Conservation (phyloP, 2,888 invertebrate genomes). For the Notocelia uddmanniana region DNA sequence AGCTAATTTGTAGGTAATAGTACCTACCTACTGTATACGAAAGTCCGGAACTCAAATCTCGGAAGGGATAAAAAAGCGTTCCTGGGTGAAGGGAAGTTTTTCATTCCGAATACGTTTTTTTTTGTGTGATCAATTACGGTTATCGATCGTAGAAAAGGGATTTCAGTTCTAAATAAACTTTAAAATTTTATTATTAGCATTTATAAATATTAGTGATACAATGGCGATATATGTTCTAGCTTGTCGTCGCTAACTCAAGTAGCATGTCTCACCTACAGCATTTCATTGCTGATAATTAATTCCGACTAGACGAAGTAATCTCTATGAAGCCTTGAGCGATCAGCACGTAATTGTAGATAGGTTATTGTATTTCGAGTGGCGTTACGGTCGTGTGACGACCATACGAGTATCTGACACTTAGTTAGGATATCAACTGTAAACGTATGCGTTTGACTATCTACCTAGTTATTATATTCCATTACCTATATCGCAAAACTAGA, state of each 20-base stretch:
- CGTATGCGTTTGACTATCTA: neutral
- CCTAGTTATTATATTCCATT: neutral
- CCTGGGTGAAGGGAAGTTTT: too few species aligned
- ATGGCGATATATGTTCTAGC: too few species aligned
- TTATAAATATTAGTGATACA: too few species aligned
- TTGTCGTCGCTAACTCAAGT: neutral
- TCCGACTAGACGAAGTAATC: slow-evolving; percentile 13
- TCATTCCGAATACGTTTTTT: too few species aligned
- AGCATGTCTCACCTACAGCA: slow-evolving; percentile 7
- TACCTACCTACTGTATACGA: too few species aligned
- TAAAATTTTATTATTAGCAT: too few species aligned
- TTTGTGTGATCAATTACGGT: too few species aligned
- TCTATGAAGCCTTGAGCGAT: slow-evolving; percentile 19
- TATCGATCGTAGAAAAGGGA: too few species aligned
- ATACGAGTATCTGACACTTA: slow-evolving; percentile 28
- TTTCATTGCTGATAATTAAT: neutral
- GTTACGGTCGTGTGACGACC: slow-evolving; percentile 23
- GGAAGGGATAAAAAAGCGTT: too few species aligned
- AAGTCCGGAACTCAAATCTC: too few species aligned
- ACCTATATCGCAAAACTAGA: neutral
- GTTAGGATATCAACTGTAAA: slow-evolving; percentile 27
- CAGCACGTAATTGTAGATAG: slow-evolving; percentile 36
- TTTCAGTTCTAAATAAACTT: too few species aligned
- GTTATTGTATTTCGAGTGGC: slow-evolving; percentile 38
- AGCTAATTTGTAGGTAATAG: too few species aligned